Base-by-base conservation (phyloP, 2,888 invertebrate species). In the Cremastobaeus sp. region DNA sequence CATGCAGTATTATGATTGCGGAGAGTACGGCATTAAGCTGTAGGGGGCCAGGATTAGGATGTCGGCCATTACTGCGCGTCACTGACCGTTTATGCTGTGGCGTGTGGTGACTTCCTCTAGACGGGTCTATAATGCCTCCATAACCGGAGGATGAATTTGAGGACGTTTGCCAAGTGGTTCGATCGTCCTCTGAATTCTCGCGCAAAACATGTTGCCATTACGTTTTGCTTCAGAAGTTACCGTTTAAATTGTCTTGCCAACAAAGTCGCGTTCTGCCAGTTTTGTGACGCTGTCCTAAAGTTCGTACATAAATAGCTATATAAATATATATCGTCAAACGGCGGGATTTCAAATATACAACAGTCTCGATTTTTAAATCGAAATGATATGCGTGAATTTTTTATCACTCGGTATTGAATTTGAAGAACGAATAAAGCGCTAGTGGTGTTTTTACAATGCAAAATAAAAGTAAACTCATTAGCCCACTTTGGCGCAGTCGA, bases 1-100 rank as follows among this genome's bases (percentile, higher is more conserved):
- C 83, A 85, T 81, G 81, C 82, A 81, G 81, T 80, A 84, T 85
- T 83, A 86, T 83, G 83, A 84, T 83, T 82, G 80, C 80, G 74
- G 80, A 82, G 81, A 80, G 79, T 83, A 81, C 81, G 79, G 81
- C 82, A 85, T 85, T 85, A 85, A 84, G 82, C 84, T 82, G 83
- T 85, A 84, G 85, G 87, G 86, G 86, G 84, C 83, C 86, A 86
- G 86, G 86, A 87, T 87, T 86, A 87, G 87, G 87, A 86, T 87
- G 87, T 87, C 84, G 86, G 84, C 86, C 86, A 86, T 87, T 87
- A 87, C 85, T 84, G 86, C 85, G 83, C 84, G 84, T 86, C 85
- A 86, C 86, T 85, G 85, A 86, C 85, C 85, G 85, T 85, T 86
- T 86, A 86, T 86, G 86, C 83, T 84, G 83, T 83, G 84, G 82